Evolutionary conservation across 1,140 invertebrate genomes (phyloP), one percentile per base, ranked within the genome.

Genomic region (Drosophila equinoxialis): DNA sequence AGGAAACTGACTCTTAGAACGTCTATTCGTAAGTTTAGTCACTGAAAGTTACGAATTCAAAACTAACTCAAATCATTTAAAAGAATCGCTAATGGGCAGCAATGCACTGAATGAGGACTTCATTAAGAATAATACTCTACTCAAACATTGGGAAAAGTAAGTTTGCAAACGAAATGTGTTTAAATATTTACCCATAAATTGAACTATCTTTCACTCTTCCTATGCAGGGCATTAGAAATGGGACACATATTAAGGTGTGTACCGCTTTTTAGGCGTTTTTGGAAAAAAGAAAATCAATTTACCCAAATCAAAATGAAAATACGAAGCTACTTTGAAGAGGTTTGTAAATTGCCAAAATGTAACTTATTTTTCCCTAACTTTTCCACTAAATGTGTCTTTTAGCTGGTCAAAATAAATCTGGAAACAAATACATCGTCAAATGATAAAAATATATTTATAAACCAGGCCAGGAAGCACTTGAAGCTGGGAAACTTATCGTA

Each of bases 41-140:
- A 20, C 2, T 5, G 0, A 8, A 17, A 17, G 14, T 8, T 8
- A 10, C n/a, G 1, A 48, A 8, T 2, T 3, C 2, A 3, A 14
- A 48, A 48, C 20, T 48, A 48, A 20, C 10, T 20, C 1, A 20
- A 17, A 48, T 45, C 0, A 14, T n/a, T 30, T 0, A 10, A 48
- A 10, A 90, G 87, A 81, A 58, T 85, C 84, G 1, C 85, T 77
- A 0, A 77, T 90, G 68, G 82, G 87, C 2, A 54, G 62, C 35
- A 54, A 76, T 64, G 61, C 76, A 0, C 48, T 61, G 2, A 11
- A 68, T 8, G 65, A 77, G 11, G 7, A 58, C 51, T 59, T 51
- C 41, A 57, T 51, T 37, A 30, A 54, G 8, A 68, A 62, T 26
- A 60, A 66, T 8, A 48, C 23, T 8, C 14, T 77, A 4, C 10